Percentiles rank a stretch among this genome's conserved stretches.
phyloP scores from a whole-genome alignment of 2,113 vertebrate genomes.

The Poicephalus gulielmi region DNA sequence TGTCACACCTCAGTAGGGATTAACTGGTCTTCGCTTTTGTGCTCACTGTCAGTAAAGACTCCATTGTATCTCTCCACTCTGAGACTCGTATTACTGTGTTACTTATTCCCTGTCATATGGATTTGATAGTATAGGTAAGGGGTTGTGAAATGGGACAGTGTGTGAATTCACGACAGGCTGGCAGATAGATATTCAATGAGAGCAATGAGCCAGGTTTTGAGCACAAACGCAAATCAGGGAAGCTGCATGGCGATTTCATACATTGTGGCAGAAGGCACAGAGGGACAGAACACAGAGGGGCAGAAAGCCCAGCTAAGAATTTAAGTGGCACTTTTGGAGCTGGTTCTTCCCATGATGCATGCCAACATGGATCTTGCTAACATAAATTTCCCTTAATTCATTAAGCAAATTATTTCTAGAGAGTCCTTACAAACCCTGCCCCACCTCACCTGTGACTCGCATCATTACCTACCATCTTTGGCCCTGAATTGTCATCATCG shows the following conservation, averaged over 20 bases:
- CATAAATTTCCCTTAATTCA: background rate
- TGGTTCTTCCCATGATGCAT: background rate
- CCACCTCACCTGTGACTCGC: background rate
- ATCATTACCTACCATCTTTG: background rate
- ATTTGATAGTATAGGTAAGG: background rate
- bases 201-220: background rate
- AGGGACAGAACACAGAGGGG: background rate
- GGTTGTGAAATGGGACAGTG: background rate
- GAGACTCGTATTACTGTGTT: background rate
- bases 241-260: background rate
- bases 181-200: background rate
- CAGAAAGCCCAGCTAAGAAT: background rate
- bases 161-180: background rate
- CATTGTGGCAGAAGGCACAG: rapidly evolving
- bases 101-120: background rate
- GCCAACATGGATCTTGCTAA: background rate
- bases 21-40: background rate
- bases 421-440: background rate
- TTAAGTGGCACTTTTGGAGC: background rate
- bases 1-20: background rate
- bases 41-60: background rate
- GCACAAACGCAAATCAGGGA: background rate
- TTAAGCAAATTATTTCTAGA: background rate
- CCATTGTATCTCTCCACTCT: background rate
- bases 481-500: background rate